Conservation (phyloP, 2,113 vertebrate genomes). For the Bettongia penicillata region DNA sequence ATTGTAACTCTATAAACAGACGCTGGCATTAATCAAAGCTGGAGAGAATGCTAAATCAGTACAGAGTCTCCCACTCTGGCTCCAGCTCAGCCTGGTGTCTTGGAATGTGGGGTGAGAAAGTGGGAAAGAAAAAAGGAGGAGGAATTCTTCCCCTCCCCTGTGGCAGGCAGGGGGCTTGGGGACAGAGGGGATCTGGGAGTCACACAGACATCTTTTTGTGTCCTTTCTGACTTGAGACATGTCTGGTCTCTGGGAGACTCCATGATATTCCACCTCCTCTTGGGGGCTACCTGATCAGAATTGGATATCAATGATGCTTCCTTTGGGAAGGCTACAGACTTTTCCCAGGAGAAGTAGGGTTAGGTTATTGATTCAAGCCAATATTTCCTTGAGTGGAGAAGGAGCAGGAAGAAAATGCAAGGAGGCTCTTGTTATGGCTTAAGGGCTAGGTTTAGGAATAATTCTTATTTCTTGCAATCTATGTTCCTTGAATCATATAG, state of each 20-base stretch:
- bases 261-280: no score
- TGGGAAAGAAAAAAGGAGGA: slow-evolving; percentile 44
- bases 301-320: neutral
- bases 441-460: neutral
- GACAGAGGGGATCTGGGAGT: neutral
- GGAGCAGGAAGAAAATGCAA: neutral
- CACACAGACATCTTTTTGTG: neutral
- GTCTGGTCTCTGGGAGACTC: neutral
- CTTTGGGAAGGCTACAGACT: neutral
- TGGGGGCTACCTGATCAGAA: neutral
- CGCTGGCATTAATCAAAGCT: slow-evolving; percentile 77
- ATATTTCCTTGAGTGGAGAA: neutral
- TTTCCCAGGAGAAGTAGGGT: neutral
- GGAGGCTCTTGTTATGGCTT: neutral
- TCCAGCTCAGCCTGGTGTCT: slow-evolving; percentile 35
- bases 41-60: slow-evolving; percentile 71
- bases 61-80: neutral
- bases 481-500: neutral
- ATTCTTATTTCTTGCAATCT: neutral
- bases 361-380: neutral
- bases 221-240: neutral
- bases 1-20: slow-evolving; percentile 83
- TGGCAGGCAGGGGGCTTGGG: neutral
- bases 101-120: slow-evolving; percentile 47
- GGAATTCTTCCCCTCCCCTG: neutral